Base-by-base conservation (phyloP, 1,140 invertebrate species). In the Danaus plexippus region DNA sequence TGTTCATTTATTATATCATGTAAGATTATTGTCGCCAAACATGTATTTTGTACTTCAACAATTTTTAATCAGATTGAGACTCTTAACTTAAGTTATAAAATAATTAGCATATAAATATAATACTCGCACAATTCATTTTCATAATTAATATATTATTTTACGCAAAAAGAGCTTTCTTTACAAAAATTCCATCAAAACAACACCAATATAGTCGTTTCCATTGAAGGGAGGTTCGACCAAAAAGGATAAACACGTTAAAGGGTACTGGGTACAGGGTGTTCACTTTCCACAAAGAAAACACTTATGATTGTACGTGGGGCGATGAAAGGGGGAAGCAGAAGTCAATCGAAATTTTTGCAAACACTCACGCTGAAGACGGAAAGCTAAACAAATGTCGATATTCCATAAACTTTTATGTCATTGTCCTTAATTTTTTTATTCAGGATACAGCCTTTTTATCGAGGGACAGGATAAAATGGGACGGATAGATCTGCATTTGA, bases 211-310 rank as follows among this genome's bases (percentile, higher is more conserved):
- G 49, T 53, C 45, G 43, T 43, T 51, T 51, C 44, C 47, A 13
- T 42, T 41, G 46, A 52, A 73, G 76, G 76, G 77, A 73, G 76
- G 53, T 61, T 71, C 66, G 64, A 59, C 66, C 66, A 66, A 75
- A 75, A 74, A 75, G 79, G 81, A 81, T 83, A 81, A 82, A 81
- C 78, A 80, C 68, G 75, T 81, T 79, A 83, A 81, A 78, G 80
- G 78, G 73, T 69, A 64, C 68, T 67, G 72, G 71, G 67, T 67
- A 70, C 59, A 32, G 22, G 22, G 22, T 61, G 69, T 71, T 66
- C 69, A 73, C 73, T 75, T 80, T 85, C 77, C 78, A 73, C 78
- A 83, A 81, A 83, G 80, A 81, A 83, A 85, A 79, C 80, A 85
- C 80, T 85, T 73, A 77, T 73, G 73, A 79, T 71, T 77, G 71